Evolutionary conservation across 1,140 invertebrate genomes (phyloP), one percentile per base, ranked within the genome.

Genomic region (Papilio aristodemus): DNA sequence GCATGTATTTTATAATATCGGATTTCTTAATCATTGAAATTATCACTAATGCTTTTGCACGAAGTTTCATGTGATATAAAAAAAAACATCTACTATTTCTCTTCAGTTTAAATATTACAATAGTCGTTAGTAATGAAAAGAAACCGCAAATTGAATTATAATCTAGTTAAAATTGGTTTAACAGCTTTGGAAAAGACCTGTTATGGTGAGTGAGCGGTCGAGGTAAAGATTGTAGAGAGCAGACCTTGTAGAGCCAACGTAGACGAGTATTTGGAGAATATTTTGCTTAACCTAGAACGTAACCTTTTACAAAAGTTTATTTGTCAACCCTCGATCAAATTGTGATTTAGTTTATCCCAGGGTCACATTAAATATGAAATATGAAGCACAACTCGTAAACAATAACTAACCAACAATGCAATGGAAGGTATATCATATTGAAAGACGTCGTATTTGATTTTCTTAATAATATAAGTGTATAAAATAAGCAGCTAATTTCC

Each of bases 131-230:
- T 32, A 32, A 32, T 32, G 27, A 6, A 3, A 3, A 32, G 2
- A n/a, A 32, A 3, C 27, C 27, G 9, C 39, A 17, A 25, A 70
- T 64, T 73, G 36, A 69, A 66, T 73, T 58, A 69, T 68, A 74
- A 81, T 87, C 74, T 85, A 80, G 84, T 83, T 83, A 73, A 73
- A 81, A 79, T 91, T 87, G 74, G 74, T 89, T 89, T 81, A 84
- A 91, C 89, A 92, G 91, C 89, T 92, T 92, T 85, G 91, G 90
- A 86, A 92, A 92, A 85, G 91, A 92, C 82, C 86, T 86, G 75
- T 90, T 91, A 83, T 92, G 89, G 89, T 91, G 86, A 91, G 89
- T 91, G 76, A 67, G 78, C 69, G 78, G 79, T 73, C 67, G 82
- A 91, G 89, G 86, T 91, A 91, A 89, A 77, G 43, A 77, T 70